These are phyloP conservation scores for Gymnodraco acuticeps DNA, from an alignment of 2,797 vertebrate genomes.

Conservation along the genomic window DNA sequence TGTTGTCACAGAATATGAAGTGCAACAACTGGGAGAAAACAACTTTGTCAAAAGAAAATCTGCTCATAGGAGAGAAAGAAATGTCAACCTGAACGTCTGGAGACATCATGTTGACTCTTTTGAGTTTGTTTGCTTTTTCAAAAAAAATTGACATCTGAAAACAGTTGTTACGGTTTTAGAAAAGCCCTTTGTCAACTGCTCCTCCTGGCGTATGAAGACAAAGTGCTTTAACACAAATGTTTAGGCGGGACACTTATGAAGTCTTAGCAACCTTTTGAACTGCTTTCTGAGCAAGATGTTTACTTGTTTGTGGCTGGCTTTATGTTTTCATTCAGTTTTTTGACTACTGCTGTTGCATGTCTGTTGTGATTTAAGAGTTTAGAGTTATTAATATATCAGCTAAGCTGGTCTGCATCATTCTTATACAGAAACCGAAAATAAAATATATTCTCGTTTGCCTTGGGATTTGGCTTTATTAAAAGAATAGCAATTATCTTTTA, in stretches of 20 bases:
- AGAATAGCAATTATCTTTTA: background rate
- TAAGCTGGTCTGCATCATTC: background rate
- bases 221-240: background rate
- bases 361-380: background rate
- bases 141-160: slow-evolving; percentile 22
- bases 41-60: slow-evolving; percentile 40
- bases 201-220: slow-evolving; percentile 24
- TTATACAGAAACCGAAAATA: background rate
- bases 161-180: slow-evolving; percentile 24
- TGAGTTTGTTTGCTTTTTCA: slow-evolving; percentile 49
- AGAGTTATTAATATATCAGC: background rate
- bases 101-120: slow-evolving; percentile 41
- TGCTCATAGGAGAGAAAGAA: slow-evolving; percentile 15
- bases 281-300: slow-evolving; percentile 14
- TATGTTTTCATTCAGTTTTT: slow-evolving; percentile 7
- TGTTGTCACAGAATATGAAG: slow-evolving; percentile 51
- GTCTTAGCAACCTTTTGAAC: slow-evolving; percentile 37
- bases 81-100: slow-evolving; percentile 18
- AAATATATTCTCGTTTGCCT: background rate
- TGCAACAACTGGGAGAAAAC: slow-evolving; percentile 14
- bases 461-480: background rate
- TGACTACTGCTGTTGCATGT: background rate
- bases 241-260: background rate
- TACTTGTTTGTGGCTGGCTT: slow-evolving; percentile 12
- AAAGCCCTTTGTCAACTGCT: slow-evolving; percentile 42